Percentiles rank a stretch among this genome's conserved stretches.
These are phyloP conservation scores for Bergia puertoricense DNA, from an alignment of 92 coral and sea anemone species.

Conservation along the genomic window DNA sequence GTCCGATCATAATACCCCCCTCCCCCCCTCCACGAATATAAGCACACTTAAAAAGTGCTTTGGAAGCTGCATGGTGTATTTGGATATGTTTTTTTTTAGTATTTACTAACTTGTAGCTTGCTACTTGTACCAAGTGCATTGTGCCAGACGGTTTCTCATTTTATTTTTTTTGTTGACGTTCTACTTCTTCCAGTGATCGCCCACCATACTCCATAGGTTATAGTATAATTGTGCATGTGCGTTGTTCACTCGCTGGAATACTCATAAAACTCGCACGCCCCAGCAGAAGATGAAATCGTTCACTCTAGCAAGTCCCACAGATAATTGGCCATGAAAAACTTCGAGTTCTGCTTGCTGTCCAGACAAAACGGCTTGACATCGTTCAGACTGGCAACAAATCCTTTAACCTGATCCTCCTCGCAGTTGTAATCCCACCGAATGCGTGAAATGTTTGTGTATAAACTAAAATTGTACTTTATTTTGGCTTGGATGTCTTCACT, in stretches of 20 bases:
- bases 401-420: constrained; percentile 80
- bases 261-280: not conserved
- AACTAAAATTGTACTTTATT: constrained; percentile 88
- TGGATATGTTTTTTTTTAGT: no score
- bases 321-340: constrained; percentile 73
- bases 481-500: constrained; percentile 81
- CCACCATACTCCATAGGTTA: not conserved
- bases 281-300: not conserved
- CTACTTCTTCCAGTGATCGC: not conserved
- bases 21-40: no score
- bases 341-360: constrained; percentile 70
- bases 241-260: not conserved
- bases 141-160: no score
- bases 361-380: constrained; percentile 91
- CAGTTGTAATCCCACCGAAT: constrained; percentile 95
- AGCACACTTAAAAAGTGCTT: no score
- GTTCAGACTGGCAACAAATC: constrained; percentile 83
- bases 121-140: no score
- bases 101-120: no score
- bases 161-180: no score
- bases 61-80: no score
- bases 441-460: constrained; percentile 85
- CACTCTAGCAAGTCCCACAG: constrained; percentile 88
- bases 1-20: no score
- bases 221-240: not conserved